Conservation (phyloP, 2,113 vertebrate species). For the Brachyistius frenatus region DNA sequence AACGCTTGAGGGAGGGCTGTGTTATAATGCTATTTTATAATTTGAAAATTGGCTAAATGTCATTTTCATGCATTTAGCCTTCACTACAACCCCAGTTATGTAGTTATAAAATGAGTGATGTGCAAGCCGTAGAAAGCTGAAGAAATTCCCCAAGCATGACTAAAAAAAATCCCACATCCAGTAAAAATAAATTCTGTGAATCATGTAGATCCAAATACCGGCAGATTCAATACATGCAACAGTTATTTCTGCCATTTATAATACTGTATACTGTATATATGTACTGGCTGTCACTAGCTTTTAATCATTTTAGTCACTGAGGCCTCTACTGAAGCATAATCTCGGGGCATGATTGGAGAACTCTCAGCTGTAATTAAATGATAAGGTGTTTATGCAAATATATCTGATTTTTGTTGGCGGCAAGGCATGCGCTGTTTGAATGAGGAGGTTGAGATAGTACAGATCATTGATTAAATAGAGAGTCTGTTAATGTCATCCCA, state of each 20-base stretch:
- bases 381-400: constrained; percentile 80
- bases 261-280: neutral
- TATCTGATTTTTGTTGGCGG: constrained; percentile 70
- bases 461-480: constrained; percentile 72
- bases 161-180: neutral
- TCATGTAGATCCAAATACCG: neutral
- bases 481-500: constrained; percentile 66
- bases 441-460: constrained; percentile 56
- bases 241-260: neutral
- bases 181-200: neutral
- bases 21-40: no score
- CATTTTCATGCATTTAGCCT: neutral
- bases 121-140: neutral
- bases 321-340: constrained; percentile 62
- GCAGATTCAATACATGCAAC: neutral
- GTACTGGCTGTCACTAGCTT: constrained; percentile 30
- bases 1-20: neutral
- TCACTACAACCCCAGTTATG: neutral
- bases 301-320: constrained; percentile 51
- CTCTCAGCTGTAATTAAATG: constrained; percentile 79
- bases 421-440: constrained; percentile 62
- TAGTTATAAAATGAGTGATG: neutral
- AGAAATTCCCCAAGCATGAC: neutral
- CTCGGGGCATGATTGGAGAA: constrained; percentile 62
- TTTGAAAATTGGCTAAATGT: neutral